A percentile compares a stretch with the other conserved stretches of the same genome.
phyloP scores from a whole-genome alignment of 2,888 invertebrate genomes.

The Tenthredo livida region DNA sequence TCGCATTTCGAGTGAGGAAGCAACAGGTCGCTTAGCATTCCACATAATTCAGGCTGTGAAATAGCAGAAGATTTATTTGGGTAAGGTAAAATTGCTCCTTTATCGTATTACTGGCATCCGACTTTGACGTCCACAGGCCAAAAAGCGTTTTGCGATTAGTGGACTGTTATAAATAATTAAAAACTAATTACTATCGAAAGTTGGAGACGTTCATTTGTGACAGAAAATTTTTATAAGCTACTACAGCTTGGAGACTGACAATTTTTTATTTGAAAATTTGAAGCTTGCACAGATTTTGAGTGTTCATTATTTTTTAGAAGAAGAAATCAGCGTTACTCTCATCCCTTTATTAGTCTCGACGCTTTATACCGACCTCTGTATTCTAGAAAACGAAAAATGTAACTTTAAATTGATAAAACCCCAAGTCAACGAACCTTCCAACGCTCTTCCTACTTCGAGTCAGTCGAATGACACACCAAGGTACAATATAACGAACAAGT shows the following conservation, averaged over 20 bases:
- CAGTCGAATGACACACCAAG: constrained; percentile 32
- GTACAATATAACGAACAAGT: background rate
- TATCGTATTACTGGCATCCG: background rate
- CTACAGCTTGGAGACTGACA: background rate
- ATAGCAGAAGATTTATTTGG: background rate
- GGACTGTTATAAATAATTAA: background rate
- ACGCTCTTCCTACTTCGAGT: background rate
- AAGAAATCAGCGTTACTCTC: background rate
- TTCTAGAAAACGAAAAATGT: constrained; percentile 2
- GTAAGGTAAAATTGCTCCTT: background rate
- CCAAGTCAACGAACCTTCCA: constrained; percentile 27
- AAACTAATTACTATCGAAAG: background rate
- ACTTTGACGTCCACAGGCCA: background rate
- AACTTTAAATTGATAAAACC: background rate
- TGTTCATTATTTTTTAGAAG: background rate
- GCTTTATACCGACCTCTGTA: background rate
- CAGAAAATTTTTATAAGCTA: too few relatives aligned
- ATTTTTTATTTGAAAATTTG: background rate
- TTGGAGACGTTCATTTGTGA: too few relatives aligned
- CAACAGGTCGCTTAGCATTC: constrained; percentile 10
- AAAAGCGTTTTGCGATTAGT: background rate
- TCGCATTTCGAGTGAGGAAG: background rate
- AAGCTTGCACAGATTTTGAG: background rate
- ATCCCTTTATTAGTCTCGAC: background rate
- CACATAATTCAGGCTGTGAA: background rate